Conservation (phyloP, 1,140 invertebrate genomes). For the Episyrphus balteatus region DNA sequence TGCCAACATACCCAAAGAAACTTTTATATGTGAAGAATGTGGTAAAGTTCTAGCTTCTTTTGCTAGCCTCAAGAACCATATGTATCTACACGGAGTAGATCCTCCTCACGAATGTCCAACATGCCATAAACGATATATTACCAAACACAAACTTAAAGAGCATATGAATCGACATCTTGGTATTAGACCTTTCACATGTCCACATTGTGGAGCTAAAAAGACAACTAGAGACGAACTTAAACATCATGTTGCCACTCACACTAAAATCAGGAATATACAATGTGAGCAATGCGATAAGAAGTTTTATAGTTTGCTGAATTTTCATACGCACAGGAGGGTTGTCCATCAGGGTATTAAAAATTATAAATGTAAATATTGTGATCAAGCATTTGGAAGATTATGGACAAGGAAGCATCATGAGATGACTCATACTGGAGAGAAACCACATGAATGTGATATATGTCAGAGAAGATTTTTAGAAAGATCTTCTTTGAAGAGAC, state of each 20-base stretch:
- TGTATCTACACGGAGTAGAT: slow-evolving; percentile 17
- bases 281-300: slow-evolving; percentile 23
- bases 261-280: slow-evolving; percentile 22
- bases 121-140: slow-evolving; percentile 16
- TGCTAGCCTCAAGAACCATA: slow-evolving; percentile 22
- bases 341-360: slow-evolving; percentile 21
- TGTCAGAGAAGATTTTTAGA: slow-evolving; percentile 26
- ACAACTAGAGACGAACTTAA: slow-evolving; percentile 28
- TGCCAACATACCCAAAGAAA: slow-evolving; percentile 17
- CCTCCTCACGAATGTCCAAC: slow-evolving; percentile 17
- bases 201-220: slow-evolving; percentile 25
- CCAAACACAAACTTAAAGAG: slow-evolving; percentile 22
- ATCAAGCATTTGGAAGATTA: slow-evolving; percentile 21
- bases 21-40: slow-evolving; percentile 30
- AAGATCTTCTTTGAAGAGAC: slow-evolving; percentile 22
- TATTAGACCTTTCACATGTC: slow-evolving; percentile 26
- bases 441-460: slow-evolving; percentile 19
- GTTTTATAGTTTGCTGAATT: slow-evolving; percentile 23
- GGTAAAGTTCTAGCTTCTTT: slow-evolving; percentile 19
- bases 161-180: slow-evolving; percentile 29
- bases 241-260: slow-evolving; percentile 24
- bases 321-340: slow-evolving; percentile 22
- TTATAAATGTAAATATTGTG: slow-evolving; percentile 24
- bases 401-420: slow-evolving; percentile 30
- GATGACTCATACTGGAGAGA: slow-evolving; percentile 40